phyloP scores from a whole-genome alignment of 2,113 vertebrate genomes.

The Motacilla tschutschensis region DNA sequence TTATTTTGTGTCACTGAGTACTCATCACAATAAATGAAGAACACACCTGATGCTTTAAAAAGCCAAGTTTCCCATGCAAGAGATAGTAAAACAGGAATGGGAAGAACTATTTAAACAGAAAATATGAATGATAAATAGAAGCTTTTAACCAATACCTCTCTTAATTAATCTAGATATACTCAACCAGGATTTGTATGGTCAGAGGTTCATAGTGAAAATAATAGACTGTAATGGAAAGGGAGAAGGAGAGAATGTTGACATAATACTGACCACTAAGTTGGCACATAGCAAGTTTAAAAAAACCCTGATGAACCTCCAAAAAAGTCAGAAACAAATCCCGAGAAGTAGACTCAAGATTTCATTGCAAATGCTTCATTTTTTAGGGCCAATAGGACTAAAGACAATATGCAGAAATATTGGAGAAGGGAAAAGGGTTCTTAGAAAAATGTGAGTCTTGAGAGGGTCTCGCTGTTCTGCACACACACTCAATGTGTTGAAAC shows the following conservation, averaged over 20 bases:
- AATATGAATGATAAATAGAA: not conserved
- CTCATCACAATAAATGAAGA: not conserved
- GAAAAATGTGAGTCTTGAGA: not conserved
- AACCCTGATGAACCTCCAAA: accelerated
- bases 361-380: not conserved
- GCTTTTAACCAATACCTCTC: not conserved
- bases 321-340: not conserved
- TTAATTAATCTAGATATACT: not conserved
- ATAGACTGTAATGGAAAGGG: not conserved
- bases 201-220: not conserved
- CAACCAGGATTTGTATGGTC: not conserved
- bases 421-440: not conserved
- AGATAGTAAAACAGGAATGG: not conserved
- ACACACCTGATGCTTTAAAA: not conserved
- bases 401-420: not conserved
- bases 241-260: not conserved
- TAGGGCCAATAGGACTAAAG: not conserved
- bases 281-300: not conserved
- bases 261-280: not conserved
- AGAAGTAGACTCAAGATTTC: not conserved
- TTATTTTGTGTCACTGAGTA: not conserved
- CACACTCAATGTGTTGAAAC: not conserved
- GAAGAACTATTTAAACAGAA: not conserved
- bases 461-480: not conserved
- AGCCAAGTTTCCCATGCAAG: not conserved